A percentile compares a stretch with the other conserved stretches of the same genome.
Evolutionary conservation across 2,113 vertebrate species (phyloP).

Genomic region (Megaceryle maxima): DNA sequence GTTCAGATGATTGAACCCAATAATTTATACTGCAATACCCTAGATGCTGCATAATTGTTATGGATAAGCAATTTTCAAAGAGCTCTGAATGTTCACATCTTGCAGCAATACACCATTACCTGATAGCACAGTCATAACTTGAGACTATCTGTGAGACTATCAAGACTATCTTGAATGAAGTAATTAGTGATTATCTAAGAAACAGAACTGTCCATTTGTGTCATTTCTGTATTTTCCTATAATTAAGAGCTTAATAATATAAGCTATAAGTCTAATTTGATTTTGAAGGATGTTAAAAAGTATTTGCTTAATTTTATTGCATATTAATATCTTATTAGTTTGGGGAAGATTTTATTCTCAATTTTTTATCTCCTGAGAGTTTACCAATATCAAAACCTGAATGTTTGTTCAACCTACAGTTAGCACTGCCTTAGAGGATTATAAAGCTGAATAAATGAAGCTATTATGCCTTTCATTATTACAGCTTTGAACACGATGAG

Average conservation of each 20-base stretch:
- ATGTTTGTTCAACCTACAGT: constrained; percentile 24
- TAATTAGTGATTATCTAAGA: background rate
- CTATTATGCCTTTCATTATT: constrained; percentile 18
- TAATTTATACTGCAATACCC: constrained; percentile 4
- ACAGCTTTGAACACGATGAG: background rate
- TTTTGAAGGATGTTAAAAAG: background rate
- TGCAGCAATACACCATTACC: background rate
- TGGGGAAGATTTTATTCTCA: background rate
- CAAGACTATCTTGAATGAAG: background rate
- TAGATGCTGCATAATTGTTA: background rate
- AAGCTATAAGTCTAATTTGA: background rate
- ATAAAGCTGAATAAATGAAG: constrained; percentile 29
- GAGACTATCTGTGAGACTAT: background rate
- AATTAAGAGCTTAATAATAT: background rate
- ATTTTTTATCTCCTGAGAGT: background rate
- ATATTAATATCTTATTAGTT: background rate
- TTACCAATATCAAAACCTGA: background rate
- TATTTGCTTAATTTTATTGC: constrained; percentile 26
- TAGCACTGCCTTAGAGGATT: constrained; percentile 30
- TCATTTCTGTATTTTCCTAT: background rate
- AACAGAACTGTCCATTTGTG: background rate
- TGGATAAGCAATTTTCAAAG: constrained; percentile 6
- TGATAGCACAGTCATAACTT: background rate
- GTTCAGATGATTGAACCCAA: background rate
- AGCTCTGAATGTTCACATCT: background rate